Evolutionary conservation across 1,140 invertebrate genomes (phyloP), one percentile per base, ranked within the genome.

Genomic region (Cydia amplana): DNA sequence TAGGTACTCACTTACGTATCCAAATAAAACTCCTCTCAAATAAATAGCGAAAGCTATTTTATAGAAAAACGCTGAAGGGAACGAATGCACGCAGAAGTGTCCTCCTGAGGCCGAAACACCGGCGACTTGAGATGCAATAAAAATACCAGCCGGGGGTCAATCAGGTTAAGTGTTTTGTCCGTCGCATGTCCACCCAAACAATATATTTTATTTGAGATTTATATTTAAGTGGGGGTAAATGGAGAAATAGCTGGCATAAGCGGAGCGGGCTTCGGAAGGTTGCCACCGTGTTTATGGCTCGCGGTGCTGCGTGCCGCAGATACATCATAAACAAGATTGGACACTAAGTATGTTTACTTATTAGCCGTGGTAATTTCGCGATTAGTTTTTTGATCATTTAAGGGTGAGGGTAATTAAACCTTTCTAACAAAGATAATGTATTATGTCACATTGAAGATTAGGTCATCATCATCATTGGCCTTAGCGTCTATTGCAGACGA

Each of bases 151-250:
- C 80, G 74, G 82, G 87, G 89, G 88, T 90, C 88, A 91, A 91
- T 91, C 86, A 87, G 88, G 89, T 88, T 90, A 89, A 91, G 89
- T 89, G 89, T 89, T 83, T 86, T 85, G 89, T 88, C 86, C 86
- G 84, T 77, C 80, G 86, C 79, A 80, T 82, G 83, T 88, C 83
- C 83, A 36, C 65, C 81, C 80, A 82, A 84, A 85, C 85, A 85
- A 87, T 89, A 85, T 87, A 85, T 77, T 77, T 75, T 88, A 86
- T 85, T 81, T 77, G 80, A 87, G 87, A 86, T 89, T 90, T 90
- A 89, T 89, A 84, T 83, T 83, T 79, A 72, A 75, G 77, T 79
- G 80, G 79, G 79, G 51, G 64, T 74, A 77, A 75, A 79, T 82
- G 65, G 75, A 80, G 77, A 78, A 83, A 83, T 82, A 78, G 76